Evolutionary conservation across 2,888 invertebrate species (phyloP).

Genomic region (Microctonus brassicae): DNA sequence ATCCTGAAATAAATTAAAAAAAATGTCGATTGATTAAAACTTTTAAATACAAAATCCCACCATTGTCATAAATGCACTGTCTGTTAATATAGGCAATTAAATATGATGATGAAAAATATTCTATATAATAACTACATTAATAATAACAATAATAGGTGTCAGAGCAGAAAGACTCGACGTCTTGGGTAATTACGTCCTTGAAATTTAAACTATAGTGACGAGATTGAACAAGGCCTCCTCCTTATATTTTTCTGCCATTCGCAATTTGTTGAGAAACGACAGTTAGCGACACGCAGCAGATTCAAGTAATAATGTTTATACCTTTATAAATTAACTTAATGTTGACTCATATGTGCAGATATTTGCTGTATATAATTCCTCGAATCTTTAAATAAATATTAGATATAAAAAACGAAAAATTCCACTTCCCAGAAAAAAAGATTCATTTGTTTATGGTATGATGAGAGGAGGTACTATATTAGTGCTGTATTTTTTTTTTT

Average conservation of each 20-base stretch:
- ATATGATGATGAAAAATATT: background rate
- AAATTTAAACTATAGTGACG: background rate
- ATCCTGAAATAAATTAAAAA: constrained; percentile 51
- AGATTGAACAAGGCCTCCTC: constrained; percentile 5
- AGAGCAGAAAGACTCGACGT: constrained; percentile 12
- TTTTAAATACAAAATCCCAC: background rate
- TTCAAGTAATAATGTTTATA: constrained; percentile 3
- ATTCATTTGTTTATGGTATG: background rate
- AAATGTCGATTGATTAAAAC: constrained; percentile 2
- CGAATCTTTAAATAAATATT: background rate
- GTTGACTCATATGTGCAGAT: background rate
- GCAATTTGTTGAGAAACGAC: constrained; percentile 13
- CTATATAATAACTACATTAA: background rate
- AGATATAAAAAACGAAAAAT: background rate
- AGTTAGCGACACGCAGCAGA: constrained; percentile 4
- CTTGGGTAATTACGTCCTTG: constrained; percentile 25
- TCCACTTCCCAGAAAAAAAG: background rate
- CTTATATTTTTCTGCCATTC: background rate
- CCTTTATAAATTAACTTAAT: background rate
- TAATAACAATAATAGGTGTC: constrained; percentile 18
- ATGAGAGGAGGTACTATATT: background rate
- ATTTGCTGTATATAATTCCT: background rate
- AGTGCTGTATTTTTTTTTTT: background rate
- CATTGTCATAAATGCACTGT: background rate
- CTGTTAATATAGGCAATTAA: background rate